Conservation (phyloP, 1,140 invertebrate species). For the Polyergus mexicanus region DNA sequence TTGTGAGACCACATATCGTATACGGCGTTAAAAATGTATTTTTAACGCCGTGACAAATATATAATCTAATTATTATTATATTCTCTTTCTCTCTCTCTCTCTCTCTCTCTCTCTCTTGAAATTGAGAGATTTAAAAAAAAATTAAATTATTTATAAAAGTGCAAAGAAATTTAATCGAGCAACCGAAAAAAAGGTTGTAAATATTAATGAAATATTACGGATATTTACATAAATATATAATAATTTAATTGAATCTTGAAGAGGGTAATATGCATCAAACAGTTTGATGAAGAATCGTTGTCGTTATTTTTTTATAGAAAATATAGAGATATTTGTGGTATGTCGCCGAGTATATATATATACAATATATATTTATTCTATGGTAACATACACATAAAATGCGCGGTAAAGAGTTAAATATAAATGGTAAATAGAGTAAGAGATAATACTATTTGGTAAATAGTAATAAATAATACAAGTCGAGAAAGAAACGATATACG, state of each 20-base stretch:
- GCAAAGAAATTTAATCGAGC: neutral
- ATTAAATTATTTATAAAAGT: constrained; percentile 26
- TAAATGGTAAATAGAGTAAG: constrained; percentile 47
- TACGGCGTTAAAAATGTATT: neutral
- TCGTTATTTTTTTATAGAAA: constrained; percentile 44
- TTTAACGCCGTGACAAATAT: neutral
- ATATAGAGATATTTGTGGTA: constrained; percentile 3
- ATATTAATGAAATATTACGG: constrained; percentile 2
- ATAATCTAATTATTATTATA: too few species aligned
- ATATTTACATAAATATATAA: constrained; percentile 7
- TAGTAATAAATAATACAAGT: constrained; percentile 46
- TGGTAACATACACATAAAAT: neutral
- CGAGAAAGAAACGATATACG: constrained; percentile 26
- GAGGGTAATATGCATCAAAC: neutral
- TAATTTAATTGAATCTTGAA: constrained; percentile 1
- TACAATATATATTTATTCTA: neutral
- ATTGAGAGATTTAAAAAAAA: neutral
- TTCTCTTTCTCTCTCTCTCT: too few species aligned
- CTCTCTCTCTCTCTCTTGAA: neutral
- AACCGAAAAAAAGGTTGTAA: neutral
- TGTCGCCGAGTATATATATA: neutral
- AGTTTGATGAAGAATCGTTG: constrained; percentile 12
- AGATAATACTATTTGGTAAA: too few species aligned
- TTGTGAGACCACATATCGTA: constrained; percentile 26
- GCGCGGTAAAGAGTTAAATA: constrained; percentile 50